phyloP scores from a whole-genome alignment of 2,113 vertebrate species.

The Lamprotornis superbus region DNA sequence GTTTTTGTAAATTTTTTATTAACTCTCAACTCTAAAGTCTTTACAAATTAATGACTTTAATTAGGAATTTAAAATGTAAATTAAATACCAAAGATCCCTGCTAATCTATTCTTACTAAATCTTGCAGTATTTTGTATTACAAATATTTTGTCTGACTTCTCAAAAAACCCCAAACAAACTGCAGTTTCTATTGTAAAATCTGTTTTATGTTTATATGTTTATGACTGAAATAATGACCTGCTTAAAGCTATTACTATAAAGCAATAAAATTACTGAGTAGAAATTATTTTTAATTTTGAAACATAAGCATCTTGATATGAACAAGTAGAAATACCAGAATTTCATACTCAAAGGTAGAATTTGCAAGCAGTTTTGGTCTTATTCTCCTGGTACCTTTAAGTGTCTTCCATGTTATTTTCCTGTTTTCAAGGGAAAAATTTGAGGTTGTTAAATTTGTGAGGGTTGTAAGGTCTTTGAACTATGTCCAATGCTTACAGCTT shows the following conservation, averaged over 20 bases:
- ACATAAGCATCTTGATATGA: background rate
- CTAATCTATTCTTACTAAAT: background rate
- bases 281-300: background rate
- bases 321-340: background rate
- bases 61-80: background rate
- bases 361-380: background rate
- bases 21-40: background rate
- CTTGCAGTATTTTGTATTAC: background rate
- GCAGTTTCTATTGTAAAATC: background rate
- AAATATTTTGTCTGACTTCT: background rate
- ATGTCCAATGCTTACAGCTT: background rate
- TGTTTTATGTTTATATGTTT: background rate
- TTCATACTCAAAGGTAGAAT: background rate
- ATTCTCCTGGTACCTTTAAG: background rate
- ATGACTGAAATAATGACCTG: background rate
- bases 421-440: background rate
- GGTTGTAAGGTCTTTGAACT: background rate
- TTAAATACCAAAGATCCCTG: background rate
- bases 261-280: background rate
- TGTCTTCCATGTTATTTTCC: background rate
- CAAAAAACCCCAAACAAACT: background rate
- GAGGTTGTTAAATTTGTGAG: background rate
- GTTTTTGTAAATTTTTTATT: background rate
- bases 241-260: background rate
- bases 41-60: background rate